Evolutionary conservation across 2,113 vertebrate species (phyloP), one percentile per base, ranked within the genome.

Genomic region (Gymnorhina tibicen): DNA sequence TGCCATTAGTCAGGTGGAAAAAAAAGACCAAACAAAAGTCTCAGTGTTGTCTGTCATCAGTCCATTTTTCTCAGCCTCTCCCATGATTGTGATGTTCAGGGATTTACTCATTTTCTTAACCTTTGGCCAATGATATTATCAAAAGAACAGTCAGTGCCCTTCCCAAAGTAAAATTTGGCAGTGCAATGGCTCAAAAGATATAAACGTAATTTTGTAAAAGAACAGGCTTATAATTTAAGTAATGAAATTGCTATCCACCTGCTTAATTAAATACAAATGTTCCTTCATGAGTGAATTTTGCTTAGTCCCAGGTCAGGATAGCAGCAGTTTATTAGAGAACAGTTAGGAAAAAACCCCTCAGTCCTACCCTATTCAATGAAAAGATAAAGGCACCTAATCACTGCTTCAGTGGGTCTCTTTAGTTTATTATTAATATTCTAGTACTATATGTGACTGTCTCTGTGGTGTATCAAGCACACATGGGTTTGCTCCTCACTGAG

Each of bases 231-330:
- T 69, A 47, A 32, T 89, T 67, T 21, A 68, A 11, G 21, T 28
- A 91, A 67, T 42, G 26, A 77, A 89, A 91, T 62, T 70, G 6
- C 23, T 58, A 27, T 78, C 16, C 20, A 78, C 33, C 35, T 87
- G 35, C 18, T 67, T 89, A 91, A 86, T 77, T 30, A 82, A 87
- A 93, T 46, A 52, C 9, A 78, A 74, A 78, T 82, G 17, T 73
- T 91, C 13, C 27, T 91, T 80, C 17, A 17, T 52, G n/a, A 53
- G 17, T 66, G 59, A 39, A 27, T 87, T 89, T 69, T 77, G 26
- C 28, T 50, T 58, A 41, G 16, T 53, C 5, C 3, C 10, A 53
- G 26, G 7, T 35, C 24, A 70, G 37, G 32, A 69, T 13, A 77
- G 23, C 3, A 41, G 12, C 7, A 35, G 16, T 89, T 84, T 87